These are phyloP conservation scores for Drosophila melanogaster DNA, from an alignment of 1,140 invertebrate species.

Conservation along the genomic window DNA sequence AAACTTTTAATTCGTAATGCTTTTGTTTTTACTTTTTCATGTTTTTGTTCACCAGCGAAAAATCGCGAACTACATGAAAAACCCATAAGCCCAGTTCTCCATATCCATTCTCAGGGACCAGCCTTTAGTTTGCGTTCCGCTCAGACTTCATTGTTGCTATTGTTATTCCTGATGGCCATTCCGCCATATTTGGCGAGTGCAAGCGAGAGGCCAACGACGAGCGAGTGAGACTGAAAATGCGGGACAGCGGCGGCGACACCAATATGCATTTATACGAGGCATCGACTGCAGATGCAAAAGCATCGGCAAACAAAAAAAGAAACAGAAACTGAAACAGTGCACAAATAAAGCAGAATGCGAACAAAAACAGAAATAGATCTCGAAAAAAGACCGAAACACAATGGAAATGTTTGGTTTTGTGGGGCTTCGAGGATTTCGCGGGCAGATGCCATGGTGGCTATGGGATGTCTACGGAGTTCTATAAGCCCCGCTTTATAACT, in stretches of 20 bases:
- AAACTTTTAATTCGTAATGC: conserved; percentile 18
- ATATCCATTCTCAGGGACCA: conserved; percentile 1
- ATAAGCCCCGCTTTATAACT: conserved; percentile 33
- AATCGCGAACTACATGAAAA: conserved; percentile 53
- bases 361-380: conserved; percentile 31
- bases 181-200: conserved; percentile 47
- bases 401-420: conserved; percentile 15
- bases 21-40: conserved; percentile 31
- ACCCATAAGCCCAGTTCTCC: conserved; percentile 31
- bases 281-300: conserved; percentile 49
- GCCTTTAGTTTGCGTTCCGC: background rate
- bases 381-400: conserved; percentile 27
- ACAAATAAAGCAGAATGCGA: conserved; percentile 31
- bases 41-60: conserved; percentile 40
- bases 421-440: background rate
- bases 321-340: conserved; percentile 13
- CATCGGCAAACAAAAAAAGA: conserved; percentile 33
- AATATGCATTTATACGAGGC: conserved; percentile 72
- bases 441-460: background rate
- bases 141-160: conserved; percentile 22
- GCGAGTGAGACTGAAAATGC: background rate
- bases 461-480: conserved; percentile 25
- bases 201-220: conserved; percentile 28
- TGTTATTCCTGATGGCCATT: conserved; percentile 43
- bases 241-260: conserved; percentile 37